Evolutionary conservation across 2,113 vertebrate species (phyloP).

Genomic region (Ceuthmochares aereus): DNA sequence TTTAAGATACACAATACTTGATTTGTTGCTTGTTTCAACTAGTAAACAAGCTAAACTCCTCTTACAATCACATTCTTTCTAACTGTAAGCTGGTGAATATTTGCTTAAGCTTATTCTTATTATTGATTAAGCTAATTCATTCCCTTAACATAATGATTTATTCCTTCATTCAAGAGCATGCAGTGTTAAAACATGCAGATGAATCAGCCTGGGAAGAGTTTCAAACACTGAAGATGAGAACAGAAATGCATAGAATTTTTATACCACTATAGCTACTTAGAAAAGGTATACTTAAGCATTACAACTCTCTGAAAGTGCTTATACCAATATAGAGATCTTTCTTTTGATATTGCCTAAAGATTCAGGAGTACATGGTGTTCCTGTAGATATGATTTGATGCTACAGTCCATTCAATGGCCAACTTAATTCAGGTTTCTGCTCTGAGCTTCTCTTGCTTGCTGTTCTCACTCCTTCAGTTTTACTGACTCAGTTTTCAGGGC

Average conservation of each 20-base stretch:
- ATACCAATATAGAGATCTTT: background rate
- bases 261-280: background rate
- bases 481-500: background rate
- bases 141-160: too few species aligned
- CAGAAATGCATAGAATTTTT: background rate
- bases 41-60: too few species aligned
- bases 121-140: too few species aligned
- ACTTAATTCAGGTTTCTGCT: background rate
- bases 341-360: background rate
- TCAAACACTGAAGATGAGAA: background rate
- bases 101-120: too few species aligned
- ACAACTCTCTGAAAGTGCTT: background rate
- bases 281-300: background rate
- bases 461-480: background rate
- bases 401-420: background rate
- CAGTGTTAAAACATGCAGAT: background rate
- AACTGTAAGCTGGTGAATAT: too few species aligned
- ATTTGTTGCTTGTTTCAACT: too few species aligned
- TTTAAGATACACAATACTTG: too few species aligned
- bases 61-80: too few species aligned
- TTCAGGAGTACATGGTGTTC: background rate
- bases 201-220: background rate
- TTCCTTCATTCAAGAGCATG: background rate
- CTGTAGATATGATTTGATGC: background rate
- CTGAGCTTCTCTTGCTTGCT: background rate